phyloP scores from a whole-genome alignment of 30 jellyfish, hydroid and myxozoan species.

The Aurelia sp. region DNA sequence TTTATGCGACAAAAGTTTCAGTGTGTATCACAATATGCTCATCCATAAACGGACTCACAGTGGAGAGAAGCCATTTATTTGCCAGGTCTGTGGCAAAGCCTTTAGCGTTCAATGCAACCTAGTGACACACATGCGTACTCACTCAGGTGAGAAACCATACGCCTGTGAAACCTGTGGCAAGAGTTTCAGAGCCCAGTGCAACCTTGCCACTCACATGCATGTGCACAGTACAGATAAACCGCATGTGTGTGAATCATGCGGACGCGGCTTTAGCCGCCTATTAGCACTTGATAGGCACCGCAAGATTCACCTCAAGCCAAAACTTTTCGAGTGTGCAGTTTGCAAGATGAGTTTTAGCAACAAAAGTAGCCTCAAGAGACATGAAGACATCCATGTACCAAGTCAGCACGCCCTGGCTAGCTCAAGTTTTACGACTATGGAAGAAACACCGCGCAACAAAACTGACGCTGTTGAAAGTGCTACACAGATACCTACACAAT shows the following conservation, averaged over 20 bases:
- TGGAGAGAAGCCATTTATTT: slow-evolving; percentile 54
- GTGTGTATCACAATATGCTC: slow-evolving; percentile 50
- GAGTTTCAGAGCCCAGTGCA: slow-evolving; percentile 70
- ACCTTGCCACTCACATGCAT: slow-evolving; percentile 58
- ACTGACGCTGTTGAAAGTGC: no score
- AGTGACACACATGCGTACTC: slow-evolving; percentile 60
- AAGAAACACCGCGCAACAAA: no score
- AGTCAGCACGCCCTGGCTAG: background rate
- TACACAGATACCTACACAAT: no score
- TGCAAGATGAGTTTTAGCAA: slow-evolving; percentile 28
- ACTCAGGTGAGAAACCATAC: slow-evolving; percentile 58
- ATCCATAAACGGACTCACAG: slow-evolving; percentile 59
- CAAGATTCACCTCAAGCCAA: slow-evolving; percentile 32
- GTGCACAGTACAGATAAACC: slow-evolving; percentile 60
- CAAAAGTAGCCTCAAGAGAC: slow-evolving; percentile 30
- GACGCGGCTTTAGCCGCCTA: slow-evolving; percentile 47
- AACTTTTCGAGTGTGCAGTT: slow-evolving; percentile 32
- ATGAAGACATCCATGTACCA: slow-evolving; percentile 28
- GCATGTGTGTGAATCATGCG: slow-evolving; percentile 51
- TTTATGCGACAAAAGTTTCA: slow-evolving; percentile 49
- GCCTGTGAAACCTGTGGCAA: slow-evolving; percentile 56
- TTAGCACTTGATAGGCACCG: slow-evolving; percentile 55
- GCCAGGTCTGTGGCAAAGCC: slow-evolving; percentile 46
- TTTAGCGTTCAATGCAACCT: slow-evolving; percentile 69
- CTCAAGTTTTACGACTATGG: no score